Evolutionary conservation across 2,888 invertebrate species (phyloP), one percentile per base, ranked within the genome.

Genomic region (Pheosia gnoma): DNA sequence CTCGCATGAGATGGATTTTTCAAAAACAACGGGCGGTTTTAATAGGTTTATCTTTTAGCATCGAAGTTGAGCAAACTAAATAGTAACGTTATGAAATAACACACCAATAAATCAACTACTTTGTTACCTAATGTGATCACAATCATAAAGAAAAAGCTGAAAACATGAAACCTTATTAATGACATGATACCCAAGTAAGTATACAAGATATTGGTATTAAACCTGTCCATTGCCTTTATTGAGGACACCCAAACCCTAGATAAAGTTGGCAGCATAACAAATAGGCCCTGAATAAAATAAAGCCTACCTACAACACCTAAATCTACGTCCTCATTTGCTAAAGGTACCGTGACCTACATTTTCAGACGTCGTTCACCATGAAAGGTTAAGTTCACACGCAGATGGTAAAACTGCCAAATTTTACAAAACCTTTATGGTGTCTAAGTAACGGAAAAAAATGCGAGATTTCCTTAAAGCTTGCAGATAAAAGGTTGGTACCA

Each of bases 261-360:
- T 38, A 54, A 54, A 54, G 10, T 54, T 37, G n/a, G 38, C 13
- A 13, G 39, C 6, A 39, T 39, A 54, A 59, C 43, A 54, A 59
- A 59, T 57, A 13, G 58, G 36, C 41, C 47, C 52, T 43, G 49
- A 52, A 64, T 53, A 51, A 59, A 61, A 47, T 56, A 49, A 60
- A 39, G 25, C 9, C 25, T 41, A 56, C 7, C 41, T 56, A 57
- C 25, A 51, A 57, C 25, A 51, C 41, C 54, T 59, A 59, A 66
- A 56, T 62, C 39, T 25, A 59, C 57, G 59, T 67, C 61, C 41
- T 60, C 43, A 13, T 61, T 59, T 53, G 38, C 62, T 49, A 63
- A 59, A 72, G 56, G 57, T 62, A 60, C 61, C 66, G 57, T 77
- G 74, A 72, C 79, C 77, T 68, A 79, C 59, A 74, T 78, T 66